A percentile compares a stretch with the other conserved stretches of the same genome.
phyloP scores from a whole-genome alignment of 2,797 vertebrate genomes.

The Hypotaenidia philippensis region DNA sequence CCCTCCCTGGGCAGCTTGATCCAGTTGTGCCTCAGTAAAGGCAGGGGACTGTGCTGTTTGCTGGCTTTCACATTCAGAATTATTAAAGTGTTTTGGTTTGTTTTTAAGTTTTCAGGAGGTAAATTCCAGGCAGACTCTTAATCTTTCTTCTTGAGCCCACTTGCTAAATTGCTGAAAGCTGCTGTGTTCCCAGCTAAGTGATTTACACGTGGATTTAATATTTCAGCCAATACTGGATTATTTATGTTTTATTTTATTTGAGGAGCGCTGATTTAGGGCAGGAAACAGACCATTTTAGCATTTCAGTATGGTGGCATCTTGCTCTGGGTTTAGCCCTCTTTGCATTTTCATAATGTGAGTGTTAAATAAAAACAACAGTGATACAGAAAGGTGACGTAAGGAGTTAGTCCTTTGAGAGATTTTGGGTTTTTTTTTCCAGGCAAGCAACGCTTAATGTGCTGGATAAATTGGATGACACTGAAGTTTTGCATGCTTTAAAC shows the following conservation, averaged over 20 bases:
- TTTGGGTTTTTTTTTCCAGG: background rate
- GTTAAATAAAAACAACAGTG: constrained; percentile 17
- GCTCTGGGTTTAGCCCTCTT: background rate
- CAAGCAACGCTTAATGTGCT: constrained; percentile 11
- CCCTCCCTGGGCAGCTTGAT: background rate
- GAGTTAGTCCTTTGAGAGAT: background rate
- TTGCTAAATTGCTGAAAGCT: constrained; percentile 15
- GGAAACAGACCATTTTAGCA: background rate
- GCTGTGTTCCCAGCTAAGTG: background rate
- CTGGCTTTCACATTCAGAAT: background rate
- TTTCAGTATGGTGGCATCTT: background rate
- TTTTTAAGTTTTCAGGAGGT: background rate
- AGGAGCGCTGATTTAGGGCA: background rate
- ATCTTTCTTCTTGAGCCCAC: background rate
- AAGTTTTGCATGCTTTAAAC: constrained; percentile 46
- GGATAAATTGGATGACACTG: constrained; percentile 50
- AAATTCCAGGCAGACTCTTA: background rate
- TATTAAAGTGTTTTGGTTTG: background rate
- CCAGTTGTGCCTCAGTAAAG: background rate
- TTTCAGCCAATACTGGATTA: constrained; percentile 9
- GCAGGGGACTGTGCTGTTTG: background rate
- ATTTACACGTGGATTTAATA: background rate
- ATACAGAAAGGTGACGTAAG: constrained; percentile 18
- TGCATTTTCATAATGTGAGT: background rate
- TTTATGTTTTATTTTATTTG: constrained; percentile 3